These are phyloP conservation scores for Polyommatus icarus DNA, from an alignment of 2,888 invertebrate genomes.

Conservation along the genomic window DNA sequence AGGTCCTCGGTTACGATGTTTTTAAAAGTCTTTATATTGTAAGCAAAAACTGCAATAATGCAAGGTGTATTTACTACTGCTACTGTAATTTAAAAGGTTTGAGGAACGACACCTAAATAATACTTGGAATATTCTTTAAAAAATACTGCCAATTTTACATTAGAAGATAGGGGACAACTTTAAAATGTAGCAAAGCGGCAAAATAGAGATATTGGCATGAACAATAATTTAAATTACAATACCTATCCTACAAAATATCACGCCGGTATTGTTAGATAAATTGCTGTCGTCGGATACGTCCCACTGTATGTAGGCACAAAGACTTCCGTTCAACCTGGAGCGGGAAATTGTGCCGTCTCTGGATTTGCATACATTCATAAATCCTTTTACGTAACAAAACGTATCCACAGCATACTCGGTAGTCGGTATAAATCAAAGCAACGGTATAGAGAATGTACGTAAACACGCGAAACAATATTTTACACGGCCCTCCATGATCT, in stretches of 20 bases:
- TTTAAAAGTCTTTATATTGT: background rate
- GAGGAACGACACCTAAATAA: too few species aligned
- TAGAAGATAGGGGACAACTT: background rate
- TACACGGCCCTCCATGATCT: conserved; percentile 50
- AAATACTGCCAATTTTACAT: background rate
- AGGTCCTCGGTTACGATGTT: conserved; percentile 9
- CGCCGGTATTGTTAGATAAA: conserved; percentile 18
- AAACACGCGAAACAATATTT: conserved; percentile 69
- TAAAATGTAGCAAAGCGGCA: background rate
- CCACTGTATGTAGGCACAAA: conserved; percentile 24
- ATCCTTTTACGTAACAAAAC: conserved; percentile 43
- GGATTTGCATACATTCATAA: conserved; percentile 49
- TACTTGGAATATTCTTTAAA: background rate
- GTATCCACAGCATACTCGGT: conserved; percentile 45
- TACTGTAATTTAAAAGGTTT: too few species aligned
- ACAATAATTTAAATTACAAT: background rate
- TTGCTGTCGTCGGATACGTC: conserved; percentile 18
- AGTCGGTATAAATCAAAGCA: conserved; percentile 52
- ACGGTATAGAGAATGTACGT: conserved; percentile 45
- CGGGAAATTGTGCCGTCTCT: conserved; percentile 39
- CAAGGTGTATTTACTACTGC: too few species aligned
- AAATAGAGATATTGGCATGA: background rate
- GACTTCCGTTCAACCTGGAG: conserved; percentile 34
- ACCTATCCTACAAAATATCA: background rate
- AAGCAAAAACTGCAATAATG: background rate